phyloP scores from a whole-genome alignment of 1,140 invertebrate species.

The Holcopasites calliopsidis region DNA sequence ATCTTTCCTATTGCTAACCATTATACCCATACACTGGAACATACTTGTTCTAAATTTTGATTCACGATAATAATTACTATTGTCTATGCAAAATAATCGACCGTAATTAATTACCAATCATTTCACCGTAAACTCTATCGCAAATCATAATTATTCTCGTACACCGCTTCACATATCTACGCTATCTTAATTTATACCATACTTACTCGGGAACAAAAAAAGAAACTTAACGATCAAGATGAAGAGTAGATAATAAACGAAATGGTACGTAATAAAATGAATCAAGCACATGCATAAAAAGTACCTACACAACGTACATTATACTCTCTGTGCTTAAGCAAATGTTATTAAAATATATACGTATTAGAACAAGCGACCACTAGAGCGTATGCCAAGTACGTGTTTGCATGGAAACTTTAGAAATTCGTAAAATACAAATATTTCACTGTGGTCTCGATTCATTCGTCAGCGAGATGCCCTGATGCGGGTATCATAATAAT shows the following conservation, averaged over 20 bases:
- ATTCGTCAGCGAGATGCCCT: neutral
- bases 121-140: too few species aligned
- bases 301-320: constrained; percentile 62
- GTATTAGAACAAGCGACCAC: constrained; percentile 4
- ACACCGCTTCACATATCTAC: constrained; percentile 27
- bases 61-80: constrained; percentile 47
- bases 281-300: constrained; percentile 49
- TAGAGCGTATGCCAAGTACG: neutral
- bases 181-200: neutral
- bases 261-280: constrained; percentile 43
- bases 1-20: constrained; percentile 43
- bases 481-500: neutral
- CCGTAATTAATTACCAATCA: too few species aligned
- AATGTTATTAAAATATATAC: constrained; percentile 32
- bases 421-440: neutral
- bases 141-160: constrained; percentile 53
- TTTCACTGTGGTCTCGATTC: neutral
- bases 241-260: constrained; percentile 32
- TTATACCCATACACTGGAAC: constrained; percentile 39
- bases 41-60: constrained; percentile 40
- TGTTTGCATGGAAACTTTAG: neutral
- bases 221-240: constrained; percentile 24
- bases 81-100: too few species aligned
- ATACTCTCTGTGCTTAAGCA: constrained; percentile 44
- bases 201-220: constrained; percentile 17